phyloP scores from a whole-genome alignment of 2,888 invertebrate species.

The Drosophila emarginata region DNA sequence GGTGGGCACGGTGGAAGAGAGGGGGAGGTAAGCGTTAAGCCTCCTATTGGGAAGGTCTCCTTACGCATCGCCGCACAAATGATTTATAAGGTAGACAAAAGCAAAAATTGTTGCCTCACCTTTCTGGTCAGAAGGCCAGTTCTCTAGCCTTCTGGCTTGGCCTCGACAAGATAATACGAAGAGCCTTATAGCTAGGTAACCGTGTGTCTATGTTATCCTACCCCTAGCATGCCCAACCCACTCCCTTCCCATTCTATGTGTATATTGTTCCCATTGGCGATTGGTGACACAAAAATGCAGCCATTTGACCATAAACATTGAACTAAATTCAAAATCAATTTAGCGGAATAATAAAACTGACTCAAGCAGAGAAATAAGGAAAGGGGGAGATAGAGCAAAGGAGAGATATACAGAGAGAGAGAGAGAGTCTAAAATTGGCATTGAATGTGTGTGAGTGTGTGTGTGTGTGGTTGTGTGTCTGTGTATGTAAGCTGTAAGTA shows the following conservation, averaged over 20 bases:
- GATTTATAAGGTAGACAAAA: constrained; percentile 68
- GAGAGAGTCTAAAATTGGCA: background rate
- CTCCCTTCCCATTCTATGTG: background rate
- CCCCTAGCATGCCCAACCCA: background rate
- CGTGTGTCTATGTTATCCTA: background rate
- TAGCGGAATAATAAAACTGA: constrained; percentile 76
- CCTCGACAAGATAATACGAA: constrained; percentile 18
- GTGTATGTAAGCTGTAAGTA: background rate
- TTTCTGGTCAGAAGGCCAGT: constrained; percentile 8
- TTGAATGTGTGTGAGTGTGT: background rate
- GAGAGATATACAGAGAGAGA: background rate
- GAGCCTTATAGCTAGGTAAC: constrained; percentile 2
- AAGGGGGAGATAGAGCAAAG: background rate
- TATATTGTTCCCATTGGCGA: constrained; percentile 20
- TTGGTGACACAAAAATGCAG: constrained; percentile 73
- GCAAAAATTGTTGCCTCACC: constrained; percentile 63
- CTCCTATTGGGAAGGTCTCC: constrained; percentile 48
- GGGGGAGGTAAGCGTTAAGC: constrained; percentile 37
- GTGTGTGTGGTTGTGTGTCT: background rate
- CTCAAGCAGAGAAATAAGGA: constrained; percentile 39
- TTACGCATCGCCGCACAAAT: constrained; percentile 70
- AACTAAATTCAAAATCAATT: constrained; percentile 79
- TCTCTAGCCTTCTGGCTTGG: background rate
- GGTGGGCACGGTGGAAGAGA: background rate
- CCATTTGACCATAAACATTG: constrained; percentile 80